Percentiles rank a stretch among this genome's conserved stretches.
Conservation (phyloP, 2,113 vertebrate species). For the Rhagologus leucostigma region DNA sequence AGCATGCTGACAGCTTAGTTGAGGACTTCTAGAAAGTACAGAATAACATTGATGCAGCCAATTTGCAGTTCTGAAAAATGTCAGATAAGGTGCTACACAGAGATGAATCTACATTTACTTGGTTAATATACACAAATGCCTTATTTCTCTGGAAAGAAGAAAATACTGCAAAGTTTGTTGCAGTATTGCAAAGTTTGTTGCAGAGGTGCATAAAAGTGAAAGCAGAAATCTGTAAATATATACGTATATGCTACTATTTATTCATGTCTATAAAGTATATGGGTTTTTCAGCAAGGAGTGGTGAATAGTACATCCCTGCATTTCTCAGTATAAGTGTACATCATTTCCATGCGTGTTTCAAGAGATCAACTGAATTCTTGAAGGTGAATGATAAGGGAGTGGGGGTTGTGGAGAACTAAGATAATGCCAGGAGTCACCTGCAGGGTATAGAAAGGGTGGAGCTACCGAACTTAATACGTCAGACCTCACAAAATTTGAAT, state of each 20-base stretch:
- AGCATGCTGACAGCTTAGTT: background rate
- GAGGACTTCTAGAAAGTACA: background rate
- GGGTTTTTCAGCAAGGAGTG: background rate
- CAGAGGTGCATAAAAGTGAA: background rate
- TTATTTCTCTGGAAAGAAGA: background rate
- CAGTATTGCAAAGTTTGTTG: background rate
- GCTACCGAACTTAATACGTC: background rate
- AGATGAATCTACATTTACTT: background rate
- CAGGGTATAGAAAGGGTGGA: background rate
- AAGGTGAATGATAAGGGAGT: constrained; percentile 18
- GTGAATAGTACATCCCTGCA: background rate
- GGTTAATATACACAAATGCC: background rate
- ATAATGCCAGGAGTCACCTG: constrained; percentile 23
- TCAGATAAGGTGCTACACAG: background rate
- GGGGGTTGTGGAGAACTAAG: constrained; percentile 19
- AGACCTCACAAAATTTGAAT: background rate
- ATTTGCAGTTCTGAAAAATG: background rate
- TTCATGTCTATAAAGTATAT: background rate
- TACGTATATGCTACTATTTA: background rate
- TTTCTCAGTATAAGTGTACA: background rate
- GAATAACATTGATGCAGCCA: background rate
- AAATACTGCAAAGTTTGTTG: background rate
- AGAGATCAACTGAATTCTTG: constrained; percentile 34
- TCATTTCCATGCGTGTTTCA: background rate
- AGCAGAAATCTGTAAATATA: background rate